Conservation (phyloP, 1,140 invertebrate species). For the Scylla paramamosain region DNA sequence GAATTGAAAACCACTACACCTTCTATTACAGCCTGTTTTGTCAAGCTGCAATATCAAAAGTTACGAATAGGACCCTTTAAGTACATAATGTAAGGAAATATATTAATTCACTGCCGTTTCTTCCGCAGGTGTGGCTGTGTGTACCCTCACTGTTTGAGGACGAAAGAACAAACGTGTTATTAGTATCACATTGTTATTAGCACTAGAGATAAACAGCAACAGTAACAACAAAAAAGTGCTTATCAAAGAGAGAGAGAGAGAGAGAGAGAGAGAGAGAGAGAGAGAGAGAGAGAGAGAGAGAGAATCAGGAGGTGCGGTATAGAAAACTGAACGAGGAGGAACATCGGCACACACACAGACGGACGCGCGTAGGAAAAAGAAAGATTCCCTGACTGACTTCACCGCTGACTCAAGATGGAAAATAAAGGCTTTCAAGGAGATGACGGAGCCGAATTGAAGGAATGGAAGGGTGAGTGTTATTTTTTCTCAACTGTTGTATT, state of each 20-base stretch:
- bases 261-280: slow-evolving; percentile 37
- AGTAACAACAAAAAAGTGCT: not conserved
- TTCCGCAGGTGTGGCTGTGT: not conserved
- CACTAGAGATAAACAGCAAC: not conserved
- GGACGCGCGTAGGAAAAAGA: not conserved
- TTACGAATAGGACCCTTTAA: too few relatives aligned
- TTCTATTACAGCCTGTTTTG: too few relatives aligned
- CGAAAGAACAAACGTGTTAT: not conserved
- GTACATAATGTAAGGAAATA: too few relatives aligned
- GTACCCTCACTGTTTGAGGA: not conserved
- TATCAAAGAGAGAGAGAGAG: slow-evolving; percentile 16
- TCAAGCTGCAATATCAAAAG: too few relatives aligned
- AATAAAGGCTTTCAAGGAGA: not conserved
- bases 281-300: slow-evolving; percentile 4
- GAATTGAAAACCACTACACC: too few relatives aligned
- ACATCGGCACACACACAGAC: not conserved
- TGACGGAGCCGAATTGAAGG: not conserved
- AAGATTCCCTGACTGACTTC: not conserved
- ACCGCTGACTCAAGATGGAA: not conserved
- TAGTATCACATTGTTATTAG: not conserved
- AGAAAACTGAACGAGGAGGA: not conserved
- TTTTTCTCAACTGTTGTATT: not conserved
- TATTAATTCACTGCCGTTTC: not conserved
- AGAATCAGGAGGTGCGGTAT: not conserved
- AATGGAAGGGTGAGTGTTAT: not conserved